phyloP scores from a whole-genome alignment of 2,113 vertebrate species.

The Salvelinus fontinalis region DNA sequence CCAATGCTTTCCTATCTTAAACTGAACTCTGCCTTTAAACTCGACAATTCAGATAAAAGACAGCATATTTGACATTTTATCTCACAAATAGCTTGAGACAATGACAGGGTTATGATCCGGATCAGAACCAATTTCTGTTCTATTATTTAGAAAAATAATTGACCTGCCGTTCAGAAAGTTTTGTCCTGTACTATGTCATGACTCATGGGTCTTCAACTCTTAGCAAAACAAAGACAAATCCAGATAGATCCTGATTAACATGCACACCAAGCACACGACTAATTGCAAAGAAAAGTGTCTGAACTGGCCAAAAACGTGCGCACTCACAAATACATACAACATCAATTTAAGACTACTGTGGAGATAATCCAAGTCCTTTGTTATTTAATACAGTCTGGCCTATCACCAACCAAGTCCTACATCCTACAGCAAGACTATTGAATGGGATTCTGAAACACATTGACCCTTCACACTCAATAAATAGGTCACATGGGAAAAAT shows the following conservation, averaged over 20 bases:
- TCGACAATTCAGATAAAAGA: neutral
- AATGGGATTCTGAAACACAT: constrained; percentile 49
- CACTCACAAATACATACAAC: constrained; percentile 18
- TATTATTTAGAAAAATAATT: too few relatives aligned
- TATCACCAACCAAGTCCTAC: constrained; percentile 50
- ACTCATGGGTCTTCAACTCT: neutral
- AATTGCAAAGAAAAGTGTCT: too few relatives aligned
- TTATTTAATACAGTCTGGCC: constrained; percentile 63
- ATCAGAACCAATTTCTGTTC: too few relatives aligned
- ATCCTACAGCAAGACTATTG: constrained; percentile 45
- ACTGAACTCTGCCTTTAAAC: neutral
- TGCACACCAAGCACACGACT: too few relatives aligned
- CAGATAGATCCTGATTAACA: neutral
- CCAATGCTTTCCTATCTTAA: neutral
- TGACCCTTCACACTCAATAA: constrained; percentile 54
- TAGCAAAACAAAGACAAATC: neutral
- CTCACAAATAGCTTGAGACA: neutral
- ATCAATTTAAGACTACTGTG: constrained; percentile 59
- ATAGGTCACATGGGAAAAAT: constrained; percentile 3
- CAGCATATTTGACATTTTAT: neutral
- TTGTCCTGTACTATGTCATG: too few relatives aligned
- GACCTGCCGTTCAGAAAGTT: too few relatives aligned
- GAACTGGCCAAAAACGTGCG: constrained; percentile 1
- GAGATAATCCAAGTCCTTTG: constrained; percentile 61
- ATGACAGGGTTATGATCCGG: too few relatives aligned